Base-by-base conservation (phyloP, 2,888 invertebrate genomes). In the Drosophila rellima region DNA sequence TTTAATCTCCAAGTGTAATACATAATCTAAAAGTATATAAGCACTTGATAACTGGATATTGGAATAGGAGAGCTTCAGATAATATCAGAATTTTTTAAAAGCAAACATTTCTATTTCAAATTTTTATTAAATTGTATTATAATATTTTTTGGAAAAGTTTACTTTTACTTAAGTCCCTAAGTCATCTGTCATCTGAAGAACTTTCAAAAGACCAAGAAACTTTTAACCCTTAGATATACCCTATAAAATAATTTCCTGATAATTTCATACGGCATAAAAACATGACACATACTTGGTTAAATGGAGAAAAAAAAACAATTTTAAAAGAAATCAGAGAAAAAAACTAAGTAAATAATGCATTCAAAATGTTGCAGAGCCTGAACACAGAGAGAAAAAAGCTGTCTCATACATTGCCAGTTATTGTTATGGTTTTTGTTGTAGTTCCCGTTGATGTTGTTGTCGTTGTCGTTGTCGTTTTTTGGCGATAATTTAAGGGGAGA, bases 401-500 rank as follows among this genome's bases (percentile, higher is more conserved):
- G 60, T 23, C 52, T 57, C 35, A 57, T 68, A 73, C 57, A 67
- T 60, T 73, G 62, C 44, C 35, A 35, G 33, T 42, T 73, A 67
- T 47, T 56, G 39, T 57, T 62, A 67, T 47, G 52, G 39, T 57
- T 62, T 39, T 68, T 74, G 51, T 71, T 78, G 54, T 51, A 54
- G 62, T 65, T 61, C 20, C 62, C 33, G 47, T 44, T 68, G 62
- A 40, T 37, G 31, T 33, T 70, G 31, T 57, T 63, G 51, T 65
- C n/a, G 13, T 69, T 48, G 26, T 51, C 65, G 20, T 40, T 35
- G 40, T 33, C 37, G 17, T 39, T 63, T 26, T 82, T 82, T 82
- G 89, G 82, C 89, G 89, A 82, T 88, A 88, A 74, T 83, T 88
- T 55, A 55, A 74, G 69, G 39, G 62, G 63, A 75, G 75, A 75